Evolutionary conservation across 2,113 vertebrate species (phyloP).

Genomic region (Paracanthobrama guichenoti): DNA sequence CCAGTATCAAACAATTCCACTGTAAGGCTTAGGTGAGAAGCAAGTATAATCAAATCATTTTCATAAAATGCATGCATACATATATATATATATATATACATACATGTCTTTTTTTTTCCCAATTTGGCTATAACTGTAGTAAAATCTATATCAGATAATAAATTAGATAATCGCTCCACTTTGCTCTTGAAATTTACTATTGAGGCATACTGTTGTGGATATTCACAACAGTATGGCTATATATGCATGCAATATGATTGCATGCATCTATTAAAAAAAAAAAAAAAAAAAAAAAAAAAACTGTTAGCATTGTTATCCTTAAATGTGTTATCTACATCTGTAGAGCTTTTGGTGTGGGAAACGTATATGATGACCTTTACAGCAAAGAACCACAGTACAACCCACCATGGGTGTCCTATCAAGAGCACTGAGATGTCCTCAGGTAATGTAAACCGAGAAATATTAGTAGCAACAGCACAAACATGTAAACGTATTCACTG

Average conservation of each 20-base stretch:
- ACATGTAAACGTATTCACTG: not conserved
- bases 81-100: too few relatives aligned
- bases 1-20: constrained; percentile 24
- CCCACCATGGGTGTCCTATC: not conserved
- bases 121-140: not conserved
- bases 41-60: not conserved
- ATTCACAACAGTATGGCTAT: too few relatives aligned
- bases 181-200: not conserved
- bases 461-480: not conserved
- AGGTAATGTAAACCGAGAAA: not conserved
- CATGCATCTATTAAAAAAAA: too few relatives aligned
- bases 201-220: not conserved
- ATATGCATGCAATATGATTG: not conserved
- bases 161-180: not conserved
- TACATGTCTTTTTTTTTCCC: too few relatives aligned
- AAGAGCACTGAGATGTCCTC: not conserved
- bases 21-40: constrained; percentile 11
- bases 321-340: not conserved
- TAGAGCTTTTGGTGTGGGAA: not conserved
- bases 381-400: not conserved
- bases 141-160: not conserved
- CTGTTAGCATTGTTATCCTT: not conserved
- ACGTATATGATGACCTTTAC: not conserved
- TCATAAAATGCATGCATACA: too few relatives aligned
- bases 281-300: not conserved